A percentile compares a stretch with the other conserved stretches of the same genome.
phyloP scores from a whole-genome alignment of 2,797 vertebrate species.

The Notolepis coatsorum region DNA sequence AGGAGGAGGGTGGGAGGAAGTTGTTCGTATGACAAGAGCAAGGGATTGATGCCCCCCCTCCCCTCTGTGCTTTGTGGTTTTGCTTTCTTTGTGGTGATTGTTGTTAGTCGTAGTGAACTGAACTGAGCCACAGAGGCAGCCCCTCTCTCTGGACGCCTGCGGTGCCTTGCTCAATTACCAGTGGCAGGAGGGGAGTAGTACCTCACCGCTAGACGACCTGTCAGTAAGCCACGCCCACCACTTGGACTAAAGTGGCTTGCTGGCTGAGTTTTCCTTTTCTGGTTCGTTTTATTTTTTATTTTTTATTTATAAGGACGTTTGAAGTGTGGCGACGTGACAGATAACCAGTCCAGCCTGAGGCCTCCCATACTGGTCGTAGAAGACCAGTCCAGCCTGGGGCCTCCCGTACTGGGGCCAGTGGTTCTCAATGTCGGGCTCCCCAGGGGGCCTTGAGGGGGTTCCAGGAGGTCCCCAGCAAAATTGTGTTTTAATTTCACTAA shows the following conservation, averaged over 20 bases:
- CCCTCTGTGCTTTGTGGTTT: constrained; percentile 76
- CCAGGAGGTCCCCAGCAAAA: too few species aligned
- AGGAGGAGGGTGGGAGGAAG: too few species aligned
- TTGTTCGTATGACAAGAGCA: too few species aligned
- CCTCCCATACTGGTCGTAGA: constrained; percentile 11
- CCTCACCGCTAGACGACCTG: constrained; percentile 29
- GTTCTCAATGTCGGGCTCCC: too few species aligned
- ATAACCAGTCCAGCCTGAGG: constrained; percentile 17
- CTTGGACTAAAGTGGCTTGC: constrained; percentile 28
- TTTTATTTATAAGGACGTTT: constrained; percentile 32
- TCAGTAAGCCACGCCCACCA: constrained; percentile 26
- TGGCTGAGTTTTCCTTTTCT: too few species aligned
- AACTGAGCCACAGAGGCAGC: constrained; percentile 29
- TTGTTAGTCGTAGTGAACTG: constrained; percentile 53
- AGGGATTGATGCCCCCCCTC: constrained; percentile 12
- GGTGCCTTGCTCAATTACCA: constrained; percentile 70
- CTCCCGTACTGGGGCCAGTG: too few species aligned
- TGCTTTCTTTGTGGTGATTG: constrained; percentile 50
- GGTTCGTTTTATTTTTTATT: too few species aligned
- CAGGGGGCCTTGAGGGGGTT: too few species aligned
- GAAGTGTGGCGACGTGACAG: constrained; percentile 24
- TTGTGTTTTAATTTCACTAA: too few species aligned
- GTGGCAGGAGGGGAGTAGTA: constrained; percentile 50
- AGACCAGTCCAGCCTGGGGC: not conserved
- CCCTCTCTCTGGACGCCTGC: constrained; percentile 32